Conservation (phyloP, 2,888 invertebrate species). For the Biston betularia region DNA sequence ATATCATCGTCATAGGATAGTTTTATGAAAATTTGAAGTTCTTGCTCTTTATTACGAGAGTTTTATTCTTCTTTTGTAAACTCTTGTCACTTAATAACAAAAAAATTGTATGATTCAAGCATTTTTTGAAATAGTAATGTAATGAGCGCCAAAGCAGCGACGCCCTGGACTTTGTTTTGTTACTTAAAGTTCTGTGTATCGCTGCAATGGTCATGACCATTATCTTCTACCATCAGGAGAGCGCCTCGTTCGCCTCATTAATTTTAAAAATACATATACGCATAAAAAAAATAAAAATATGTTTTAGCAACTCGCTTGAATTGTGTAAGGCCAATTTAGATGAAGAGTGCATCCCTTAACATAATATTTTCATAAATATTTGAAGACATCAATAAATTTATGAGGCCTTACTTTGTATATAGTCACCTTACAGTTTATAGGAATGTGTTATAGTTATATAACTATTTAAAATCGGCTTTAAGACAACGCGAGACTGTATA, state of each 20-base stretch:
- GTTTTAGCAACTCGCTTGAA: slow-evolving; percentile 59
- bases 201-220: too few relatives aligned
- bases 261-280: too few relatives aligned
- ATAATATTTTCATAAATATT: slow-evolving; percentile 40
- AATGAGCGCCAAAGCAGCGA: too few relatives aligned
- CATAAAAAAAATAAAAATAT: not conserved
- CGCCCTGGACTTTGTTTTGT: too few relatives aligned
- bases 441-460: slow-evolving; percentile 67
- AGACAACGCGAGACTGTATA: slow-evolving; percentile 83
- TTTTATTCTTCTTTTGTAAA: slow-evolving; percentile 8
- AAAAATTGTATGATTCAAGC: not conserved
- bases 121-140: not conserved
- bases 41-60: slow-evolving; percentile 12
- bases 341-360: slow-evolving; percentile 55
- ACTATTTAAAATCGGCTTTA: slow-evolving; percentile 69
- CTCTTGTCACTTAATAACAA: not conserved
- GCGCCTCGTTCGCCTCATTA: too few relatives aligned
- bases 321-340: slow-evolving; percentile 71
- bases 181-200: too few relatives aligned
- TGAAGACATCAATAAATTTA: slow-evolving; percentile 41
- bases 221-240: too few relatives aligned
- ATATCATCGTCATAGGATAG: not conserved
- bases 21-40: slow-evolving; percentile 1
- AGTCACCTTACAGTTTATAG: slow-evolving; percentile 60
- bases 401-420: slow-evolving; percentile 52